Evolutionary conservation across 2,888 invertebrate species (phyloP).

Genomic region (Phania funesta): DNA sequence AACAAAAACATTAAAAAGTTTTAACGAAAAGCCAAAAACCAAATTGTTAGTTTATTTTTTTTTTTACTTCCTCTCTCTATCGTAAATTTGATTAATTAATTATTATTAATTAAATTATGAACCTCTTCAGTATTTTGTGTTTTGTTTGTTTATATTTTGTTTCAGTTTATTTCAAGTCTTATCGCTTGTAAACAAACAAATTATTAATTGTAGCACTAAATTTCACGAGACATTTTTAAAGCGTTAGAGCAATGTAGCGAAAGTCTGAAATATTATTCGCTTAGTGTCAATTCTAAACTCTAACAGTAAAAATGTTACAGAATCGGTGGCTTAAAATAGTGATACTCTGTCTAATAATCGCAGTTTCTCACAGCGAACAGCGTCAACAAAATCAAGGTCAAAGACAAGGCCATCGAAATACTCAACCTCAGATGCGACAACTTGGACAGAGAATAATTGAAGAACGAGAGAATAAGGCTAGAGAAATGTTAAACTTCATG

Average conservation of each 20-base stretch:
- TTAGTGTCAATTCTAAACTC: constrained; percentile 62
- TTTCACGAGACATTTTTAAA: constrained; percentile 30
- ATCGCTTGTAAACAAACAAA: constrained; percentile 34
- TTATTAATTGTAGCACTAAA: constrained; percentile 12
- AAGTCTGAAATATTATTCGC: background rate
- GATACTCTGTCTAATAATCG: constrained; percentile 43
- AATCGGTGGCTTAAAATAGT: constrained; percentile 33
- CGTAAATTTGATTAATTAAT: too few relatives aligned
- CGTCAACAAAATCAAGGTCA: constrained; percentile 51
- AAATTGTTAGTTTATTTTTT: too few relatives aligned
- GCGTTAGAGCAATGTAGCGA: background rate
- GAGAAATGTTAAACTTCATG: constrained; percentile 71
- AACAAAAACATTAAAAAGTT: too few relatives aligned
- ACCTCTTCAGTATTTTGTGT: too few relatives aligned
- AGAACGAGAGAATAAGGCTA: constrained; percentile 55
- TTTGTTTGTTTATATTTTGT: too few relatives aligned
- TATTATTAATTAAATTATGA: too few relatives aligned
- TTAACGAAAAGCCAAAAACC: too few relatives aligned
- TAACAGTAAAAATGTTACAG: constrained; percentile 62
- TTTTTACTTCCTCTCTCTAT: too few relatives aligned
- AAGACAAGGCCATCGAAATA: constrained; percentile 35
- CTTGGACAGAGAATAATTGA: constrained; percentile 20
- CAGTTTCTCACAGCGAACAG: constrained; percentile 32
- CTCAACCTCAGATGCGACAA: constrained; percentile 34
- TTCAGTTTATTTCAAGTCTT: constrained; percentile 10